phyloP scores from a whole-genome alignment of 1,140 invertebrate species.

The Eumaeus atala region DNA sequence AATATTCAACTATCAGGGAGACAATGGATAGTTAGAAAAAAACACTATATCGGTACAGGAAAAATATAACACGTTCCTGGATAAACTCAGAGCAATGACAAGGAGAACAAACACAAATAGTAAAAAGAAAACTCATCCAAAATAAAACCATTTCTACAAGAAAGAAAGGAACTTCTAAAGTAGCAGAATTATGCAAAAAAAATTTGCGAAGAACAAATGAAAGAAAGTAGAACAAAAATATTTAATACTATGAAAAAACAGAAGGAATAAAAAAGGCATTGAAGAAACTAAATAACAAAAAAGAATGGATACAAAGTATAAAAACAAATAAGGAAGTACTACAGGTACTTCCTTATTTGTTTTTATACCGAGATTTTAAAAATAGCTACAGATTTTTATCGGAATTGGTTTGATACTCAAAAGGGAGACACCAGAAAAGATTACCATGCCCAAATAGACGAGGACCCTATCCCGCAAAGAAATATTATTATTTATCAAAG shows the following conservation, averaged over 20 bases:
- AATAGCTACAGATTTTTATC: slow-evolving; percentile 16
- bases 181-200: slow-evolving; percentile 29
- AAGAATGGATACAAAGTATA: slow-evolving; percentile 24
- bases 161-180: slow-evolving; percentile 24
- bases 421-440: slow-evolving; percentile 5
- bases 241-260: slow-evolving; percentile 23
- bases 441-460: neutral
- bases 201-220: slow-evolving; percentile 23
- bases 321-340: neutral
- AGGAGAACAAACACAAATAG: slow-evolving; percentile 16
- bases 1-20: slow-evolving; percentile 3
- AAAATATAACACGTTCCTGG: slow-evolving; percentile 20
- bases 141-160: slow-evolving; percentile 21
- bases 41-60: slow-evolving; percentile 18
- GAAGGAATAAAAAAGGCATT: slow-evolving; percentile 27
- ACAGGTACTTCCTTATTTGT: slow-evolving; percentile 15
- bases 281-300: slow-evolving; percentile 20
- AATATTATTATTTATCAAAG: no score
- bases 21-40: neutral
- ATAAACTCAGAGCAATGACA: slow-evolving; percentile 17
- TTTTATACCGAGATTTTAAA: slow-evolving; percentile 22
- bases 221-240: slow-evolving; percentile 23
- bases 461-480: slow-evolving; percentile 22
- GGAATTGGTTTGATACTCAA: slow-evolving; percentile 16
- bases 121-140: slow-evolving; percentile 16